Conservation (phyloP, 2,113 vertebrate species). For the Leptosomus discolor region DNA sequence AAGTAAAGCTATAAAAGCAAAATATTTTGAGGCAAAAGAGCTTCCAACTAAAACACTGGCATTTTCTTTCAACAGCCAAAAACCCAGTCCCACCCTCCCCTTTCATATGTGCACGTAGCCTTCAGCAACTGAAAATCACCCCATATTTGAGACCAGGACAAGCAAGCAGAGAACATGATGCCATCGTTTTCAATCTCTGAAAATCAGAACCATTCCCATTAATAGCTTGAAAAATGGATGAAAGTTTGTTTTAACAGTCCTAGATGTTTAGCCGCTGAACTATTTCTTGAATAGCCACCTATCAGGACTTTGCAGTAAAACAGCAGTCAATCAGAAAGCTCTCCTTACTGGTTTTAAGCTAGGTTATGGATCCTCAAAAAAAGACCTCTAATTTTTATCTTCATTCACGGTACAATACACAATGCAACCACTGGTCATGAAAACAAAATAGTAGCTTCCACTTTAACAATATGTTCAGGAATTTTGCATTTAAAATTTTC, state of each 20-base stretch:
- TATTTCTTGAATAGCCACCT: background rate
- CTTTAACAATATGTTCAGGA: background rate
- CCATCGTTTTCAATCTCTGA: background rate
- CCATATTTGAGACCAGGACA: background rate
- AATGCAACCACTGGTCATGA: background rate
- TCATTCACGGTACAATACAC: background rate
- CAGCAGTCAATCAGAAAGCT: background rate
- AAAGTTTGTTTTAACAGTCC: background rate
- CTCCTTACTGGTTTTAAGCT: background rate
- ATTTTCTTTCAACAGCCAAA: background rate
- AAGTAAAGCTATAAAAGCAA: background rate
- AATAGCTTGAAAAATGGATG: background rate
- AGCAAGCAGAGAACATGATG: background rate
- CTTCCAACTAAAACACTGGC: background rate
- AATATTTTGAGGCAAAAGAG: background rate
- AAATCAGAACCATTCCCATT: background rate
- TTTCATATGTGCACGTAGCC: rapidly evolving
- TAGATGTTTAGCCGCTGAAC: background rate
- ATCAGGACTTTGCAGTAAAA: background rate
- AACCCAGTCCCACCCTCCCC: background rate
- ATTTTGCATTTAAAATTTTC: background rate
- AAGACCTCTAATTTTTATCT: background rate
- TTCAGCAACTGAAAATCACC: background rate
- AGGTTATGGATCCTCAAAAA: background rate
- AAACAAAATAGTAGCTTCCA: background rate